phyloP scores from a whole-genome alignment of 2,797 vertebrate species.

The Valencia hispanica region DNA sequence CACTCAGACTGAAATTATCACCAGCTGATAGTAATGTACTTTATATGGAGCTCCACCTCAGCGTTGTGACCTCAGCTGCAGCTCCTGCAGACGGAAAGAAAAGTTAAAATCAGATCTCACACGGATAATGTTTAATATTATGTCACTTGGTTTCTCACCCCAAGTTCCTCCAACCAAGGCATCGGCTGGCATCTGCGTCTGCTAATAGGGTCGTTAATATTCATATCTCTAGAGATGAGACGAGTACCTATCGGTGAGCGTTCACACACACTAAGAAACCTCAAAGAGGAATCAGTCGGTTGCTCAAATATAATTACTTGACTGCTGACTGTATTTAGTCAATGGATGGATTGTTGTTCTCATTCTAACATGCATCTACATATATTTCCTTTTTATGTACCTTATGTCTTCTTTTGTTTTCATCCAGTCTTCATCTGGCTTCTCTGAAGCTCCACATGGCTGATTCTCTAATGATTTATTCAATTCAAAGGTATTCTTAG shows the following conservation, averaged over 20 bases:
- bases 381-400: slow-evolving; percentile 4
- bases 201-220: slow-evolving; percentile 75
- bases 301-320: slow-evolving; percentile 74
- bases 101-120: slow-evolving; percentile 40
- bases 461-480: slow-evolving; percentile 18
- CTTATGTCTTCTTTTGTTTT: slow-evolving; percentile 3
- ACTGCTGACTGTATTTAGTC: slow-evolving; percentile 65
- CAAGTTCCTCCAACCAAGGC: slow-evolving; percentile 61
- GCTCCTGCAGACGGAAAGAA: slow-evolving; percentile 38
- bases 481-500: slow-evolving; percentile 15
- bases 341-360: slow-evolving; percentile 52
- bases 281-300: slow-evolving; percentile 65
- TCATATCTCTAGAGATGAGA: slow-evolving; percentile 70
- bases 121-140: slow-evolving; percentile 56
- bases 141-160: slow-evolving; percentile 62
- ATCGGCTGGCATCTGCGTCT: slow-evolving; percentile 60
- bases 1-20: slow-evolving; percentile 48
- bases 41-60: slow-evolving; percentile 56
- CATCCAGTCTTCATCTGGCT: neutral
- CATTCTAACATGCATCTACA: slow-evolving; percentile 16
- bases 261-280: slow-evolving; percentile 41
- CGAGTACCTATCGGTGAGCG: slow-evolving; percentile 40
- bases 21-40: slow-evolving; percentile 38
- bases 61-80: slow-evolving; percentile 41
- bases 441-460: slow-evolving; percentile 13